Percentiles rank a stretch among this genome's conserved stretches.
These are phyloP conservation scores for Drosophila antonietae DNA, from an alignment of 2,888 invertebrate genomes.

Conservation along the genomic window DNA sequence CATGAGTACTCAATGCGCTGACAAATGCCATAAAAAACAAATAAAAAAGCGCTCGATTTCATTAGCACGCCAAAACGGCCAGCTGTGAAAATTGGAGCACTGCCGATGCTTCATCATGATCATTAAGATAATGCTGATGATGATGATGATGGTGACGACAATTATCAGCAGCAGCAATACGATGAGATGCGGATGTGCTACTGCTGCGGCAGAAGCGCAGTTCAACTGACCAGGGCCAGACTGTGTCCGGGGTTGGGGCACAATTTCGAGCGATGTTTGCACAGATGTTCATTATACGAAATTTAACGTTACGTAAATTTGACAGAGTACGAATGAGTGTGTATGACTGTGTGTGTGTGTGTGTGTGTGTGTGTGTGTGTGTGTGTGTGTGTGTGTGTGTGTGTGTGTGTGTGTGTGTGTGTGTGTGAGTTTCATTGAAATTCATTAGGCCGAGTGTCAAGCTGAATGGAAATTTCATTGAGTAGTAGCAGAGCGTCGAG, in stretches of 20 bases:
- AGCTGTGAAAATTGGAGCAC: constrained; percentile 72
- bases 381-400: constrained; percentile 25
- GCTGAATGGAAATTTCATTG: constrained; percentile 55
- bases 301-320: constrained; percentile 70
- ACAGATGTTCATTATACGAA: constrained; percentile 79
- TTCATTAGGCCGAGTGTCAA: constrained; percentile 45
- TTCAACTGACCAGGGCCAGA: constrained; percentile 50
- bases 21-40: constrained; percentile 76
- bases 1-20: constrained; percentile 28
- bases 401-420: constrained; percentile 12
- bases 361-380: constrained; percentile 38
- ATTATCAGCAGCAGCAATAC: background rate
- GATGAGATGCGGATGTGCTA: constrained; percentile 48
- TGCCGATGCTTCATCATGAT: constrained; percentile 33
- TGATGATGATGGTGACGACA: background rate
- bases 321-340: constrained; percentile 41
- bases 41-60: constrained; percentile 75
- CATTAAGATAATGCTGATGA: constrained; percentile 14
- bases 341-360: background rate
- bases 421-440: constrained; percentile 68
- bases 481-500: constrained; percentile 30
- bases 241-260: background rate
- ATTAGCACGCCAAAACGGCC: constrained; percentile 66
- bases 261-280: constrained; percentile 64
- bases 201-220: constrained; percentile 53